phyloP scores from a whole-genome alignment of 2,888 invertebrate genomes.

The Thelaira solivaga region DNA sequence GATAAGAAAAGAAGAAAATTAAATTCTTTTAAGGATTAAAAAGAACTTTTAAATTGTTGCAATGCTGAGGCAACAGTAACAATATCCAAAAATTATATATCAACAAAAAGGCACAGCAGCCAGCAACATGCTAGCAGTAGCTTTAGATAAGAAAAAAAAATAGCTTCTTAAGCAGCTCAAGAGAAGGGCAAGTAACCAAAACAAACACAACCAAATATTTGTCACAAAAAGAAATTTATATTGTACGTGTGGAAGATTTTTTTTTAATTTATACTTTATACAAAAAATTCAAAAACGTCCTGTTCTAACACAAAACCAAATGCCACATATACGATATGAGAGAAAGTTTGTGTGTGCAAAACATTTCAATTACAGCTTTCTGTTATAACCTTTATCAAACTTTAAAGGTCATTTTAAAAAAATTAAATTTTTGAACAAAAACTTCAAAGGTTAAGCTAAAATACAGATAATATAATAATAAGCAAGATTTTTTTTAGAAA shows the following conservation, averaged over 20 bases:
- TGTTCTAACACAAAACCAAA: too few relatives aligned
- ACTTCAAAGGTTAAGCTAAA: neutral
- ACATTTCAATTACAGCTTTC: slow-evolving; percentile 24
- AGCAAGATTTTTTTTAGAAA: neutral
- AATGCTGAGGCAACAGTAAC: slow-evolving; percentile 12
- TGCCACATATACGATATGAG: too few relatives aligned
- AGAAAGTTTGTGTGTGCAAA: too few relatives aligned
- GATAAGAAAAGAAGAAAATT: slow-evolving; percentile 38
- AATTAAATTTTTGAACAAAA: neutral
- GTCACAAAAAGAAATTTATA: too few relatives aligned
- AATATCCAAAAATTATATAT: neutral
- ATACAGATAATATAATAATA: neutral
- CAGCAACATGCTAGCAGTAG: slow-evolving; percentile 23
- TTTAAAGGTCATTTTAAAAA: slow-evolving; percentile 70
- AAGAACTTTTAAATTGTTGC: slow-evolving; percentile 55
- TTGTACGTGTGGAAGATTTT: too few relatives aligned
- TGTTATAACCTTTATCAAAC: slow-evolving; percentile 72
- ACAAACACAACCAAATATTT: too few relatives aligned
- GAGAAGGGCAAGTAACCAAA: too few relatives aligned
- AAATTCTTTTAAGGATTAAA: slow-evolving; percentile 60
- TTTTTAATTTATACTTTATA: too few relatives aligned
- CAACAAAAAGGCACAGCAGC: slow-evolving; percentile 3
- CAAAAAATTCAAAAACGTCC: too few relatives aligned
- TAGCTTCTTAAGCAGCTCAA: neutral
- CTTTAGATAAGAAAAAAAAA: slow-evolving; percentile 11